Evolutionary conservation across 2,888 invertebrate species (phyloP).

Genomic region (Drosophila formosana): DNA sequence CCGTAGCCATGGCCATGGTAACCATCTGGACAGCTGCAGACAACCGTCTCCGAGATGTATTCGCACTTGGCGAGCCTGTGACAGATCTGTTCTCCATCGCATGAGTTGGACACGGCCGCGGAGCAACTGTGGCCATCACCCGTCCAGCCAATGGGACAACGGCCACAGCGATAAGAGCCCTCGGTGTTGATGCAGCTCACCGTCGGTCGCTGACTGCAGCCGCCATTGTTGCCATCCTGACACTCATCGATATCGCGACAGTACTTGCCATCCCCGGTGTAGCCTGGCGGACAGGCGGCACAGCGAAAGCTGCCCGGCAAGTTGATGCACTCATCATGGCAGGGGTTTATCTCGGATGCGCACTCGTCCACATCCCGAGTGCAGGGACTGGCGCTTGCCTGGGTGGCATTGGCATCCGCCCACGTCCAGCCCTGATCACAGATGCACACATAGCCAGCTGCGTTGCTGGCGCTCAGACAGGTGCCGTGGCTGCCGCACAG

Average conservation of each 20-base stretch:
- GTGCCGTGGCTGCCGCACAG: conserved; percentile 96
- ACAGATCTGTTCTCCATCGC: conserved; percentile 87
- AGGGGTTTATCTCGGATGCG: conserved; percentile 88
- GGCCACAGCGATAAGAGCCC: conserved; percentile 94
- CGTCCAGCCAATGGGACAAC: conserved; percentile 94
- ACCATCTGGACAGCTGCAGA: conserved; percentile 92
- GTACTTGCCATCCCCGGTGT: conserved; percentile 93
- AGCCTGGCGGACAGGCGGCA: conserved; percentile 94
- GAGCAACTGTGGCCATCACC: conserved; percentile 93
- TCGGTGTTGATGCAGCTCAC: conserved; percentile 95
- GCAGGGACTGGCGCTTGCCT: conserved; percentile 89
- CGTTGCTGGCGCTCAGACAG: conserved; percentile 89
- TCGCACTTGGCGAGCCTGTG: conserved; percentile 93
- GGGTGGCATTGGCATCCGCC: conserved; percentile 85
- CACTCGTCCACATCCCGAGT: conserved; percentile 96
- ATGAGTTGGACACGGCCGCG: conserved; percentile 68
- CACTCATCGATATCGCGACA: conserved; percentile 97
- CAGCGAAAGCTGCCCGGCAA: conserved; percentile 95
- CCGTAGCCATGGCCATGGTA: conserved; percentile 94
- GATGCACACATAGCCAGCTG: conserved; percentile 90
- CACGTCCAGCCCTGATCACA: conserved; percentile 96
- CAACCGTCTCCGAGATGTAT: conserved; percentile 88
- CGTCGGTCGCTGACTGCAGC: conserved; percentile 92
- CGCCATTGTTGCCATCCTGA: conserved; percentile 90
- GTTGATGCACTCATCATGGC: conserved; percentile 94